phyloP scores from a whole-genome alignment of 1,140 invertebrate genomes.

The Drosophila hydei region DNA sequence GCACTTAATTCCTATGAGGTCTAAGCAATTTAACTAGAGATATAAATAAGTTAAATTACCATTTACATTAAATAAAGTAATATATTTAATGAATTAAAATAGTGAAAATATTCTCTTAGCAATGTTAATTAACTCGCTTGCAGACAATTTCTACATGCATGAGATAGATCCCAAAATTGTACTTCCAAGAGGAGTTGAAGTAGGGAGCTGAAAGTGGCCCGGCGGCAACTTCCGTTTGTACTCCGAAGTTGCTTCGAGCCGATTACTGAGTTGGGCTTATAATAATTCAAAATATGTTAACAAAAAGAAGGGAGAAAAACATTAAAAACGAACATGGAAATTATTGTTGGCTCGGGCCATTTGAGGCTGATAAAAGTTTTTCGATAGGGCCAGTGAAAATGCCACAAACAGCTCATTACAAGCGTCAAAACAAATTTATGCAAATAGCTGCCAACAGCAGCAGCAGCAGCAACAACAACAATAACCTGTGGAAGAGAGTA shows the following conservation, averaged over 20 bases:
- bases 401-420: conserved; percentile 82
- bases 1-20: too few relatives aligned
- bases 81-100: conserved; percentile 5
- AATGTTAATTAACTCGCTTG: conserved; percentile 7
- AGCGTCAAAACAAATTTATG: conserved; percentile 82
- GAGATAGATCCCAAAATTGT: conserved; percentile 30
- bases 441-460: conserved; percentile 56
- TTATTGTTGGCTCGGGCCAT: conserved; percentile 65
- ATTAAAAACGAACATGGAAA: conserved; percentile 73
- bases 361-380: conserved; percentile 64
- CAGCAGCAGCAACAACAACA: neutral
- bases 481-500: conserved; percentile 1
- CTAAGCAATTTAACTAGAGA: neutral
- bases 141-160: conserved; percentile 34
- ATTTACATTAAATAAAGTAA: neutral
- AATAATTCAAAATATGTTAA: conserved; percentile 75
- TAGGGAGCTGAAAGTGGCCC: conserved; percentile 13
- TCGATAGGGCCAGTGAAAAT: conserved; percentile 75
- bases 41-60: neutral
- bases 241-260: conserved; percentile 35
- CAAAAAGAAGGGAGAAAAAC: conserved; percentile 48
- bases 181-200: neutral
- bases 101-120: conserved; percentile 8
- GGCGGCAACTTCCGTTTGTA: conserved; percentile 68
- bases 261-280: conserved; percentile 57